Evolutionary conservation across 2,888 invertebrate species (phyloP).

Genomic region (Aphrophora alni): DNA sequence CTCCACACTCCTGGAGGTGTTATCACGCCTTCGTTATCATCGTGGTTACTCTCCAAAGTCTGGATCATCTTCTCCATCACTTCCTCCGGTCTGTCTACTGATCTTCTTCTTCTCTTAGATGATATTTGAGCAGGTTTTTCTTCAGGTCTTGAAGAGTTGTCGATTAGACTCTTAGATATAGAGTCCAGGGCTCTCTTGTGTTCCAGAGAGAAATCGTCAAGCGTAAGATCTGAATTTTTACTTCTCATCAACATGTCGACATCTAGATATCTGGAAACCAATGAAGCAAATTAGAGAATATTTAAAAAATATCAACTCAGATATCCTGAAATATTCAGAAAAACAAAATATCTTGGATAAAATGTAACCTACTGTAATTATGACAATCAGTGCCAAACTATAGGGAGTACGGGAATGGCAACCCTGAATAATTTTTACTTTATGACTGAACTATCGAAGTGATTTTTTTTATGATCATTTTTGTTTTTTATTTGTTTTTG

Average conservation of each 20-base stretch:
- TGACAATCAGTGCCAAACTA: no score
- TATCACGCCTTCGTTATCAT: constrained; percentile 54
- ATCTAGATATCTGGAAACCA: constrained; percentile 62
- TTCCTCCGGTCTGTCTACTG: constrained; percentile 51
- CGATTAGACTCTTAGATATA: constrained; percentile 3
- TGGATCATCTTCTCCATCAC: constrained; percentile 53
- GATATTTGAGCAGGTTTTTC: neutral
- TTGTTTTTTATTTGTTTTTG: no score
- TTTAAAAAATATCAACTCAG: neutral
- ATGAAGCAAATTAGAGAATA: neutral
- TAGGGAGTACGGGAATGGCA: no score
- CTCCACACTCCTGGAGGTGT: constrained; percentile 66
- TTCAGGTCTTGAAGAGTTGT: neutral
- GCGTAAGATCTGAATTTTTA: constrained; percentile 46
- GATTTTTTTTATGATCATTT: no score
- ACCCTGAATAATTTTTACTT: no score
- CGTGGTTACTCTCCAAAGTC: constrained; percentile 51
- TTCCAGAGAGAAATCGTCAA: constrained; percentile 55
- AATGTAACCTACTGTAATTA: no score
- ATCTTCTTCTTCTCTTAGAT: neutral
- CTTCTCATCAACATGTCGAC: constrained; percentile 67
- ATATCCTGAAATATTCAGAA: no score
- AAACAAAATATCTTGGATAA: no score
- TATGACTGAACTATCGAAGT: no score
- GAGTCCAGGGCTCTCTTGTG: constrained; percentile 63